Base-by-base conservation (phyloP, 1,140 invertebrate genomes). In the Drosophila trapezifrons region DNA sequence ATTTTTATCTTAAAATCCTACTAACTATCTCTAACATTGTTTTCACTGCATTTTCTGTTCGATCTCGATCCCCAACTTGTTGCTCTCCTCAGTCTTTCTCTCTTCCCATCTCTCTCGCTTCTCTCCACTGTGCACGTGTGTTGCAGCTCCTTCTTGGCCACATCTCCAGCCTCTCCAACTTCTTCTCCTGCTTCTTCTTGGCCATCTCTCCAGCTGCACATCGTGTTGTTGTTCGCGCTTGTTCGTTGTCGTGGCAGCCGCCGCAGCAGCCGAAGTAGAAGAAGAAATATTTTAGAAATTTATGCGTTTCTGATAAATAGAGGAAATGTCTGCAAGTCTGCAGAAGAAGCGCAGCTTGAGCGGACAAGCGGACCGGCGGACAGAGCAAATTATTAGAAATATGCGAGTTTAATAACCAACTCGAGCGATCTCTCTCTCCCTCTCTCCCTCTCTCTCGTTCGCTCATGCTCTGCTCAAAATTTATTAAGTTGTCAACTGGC, bases 301-400 rank as follows among this genome's bases (percentile, higher is more conserved):
- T 89, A 90, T 89, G 85, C 85, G 85, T 89, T 84, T 80, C 85
- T 84, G 84, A 89, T 89, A 89, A 89, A 84, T 84, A 84, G 80
- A 89, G 85, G 84, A 89, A 89, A 84, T 80, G 80, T 90, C 80
- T 80, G 60, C 66, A 55, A 55, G 43, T 40, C 71, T 43, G 27
- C 45, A 20, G 25, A n/a, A 37, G 42, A 45, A 62, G 32, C 52
- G 55, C 59, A 29, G 54, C 32, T 35, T 52, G 13, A 63, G 47
- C 38, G 38, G 38, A 45, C 20, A 20, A 49, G 13, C 32, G 25
- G 65, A 69, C 42, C 37, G 17, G 62, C 52, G 70, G 78, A 64
- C 60, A 25, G 71, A 74, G 76, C 73, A 83, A 87, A 89, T 89
- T 87, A 84, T 87, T 84, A 80, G 77, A 87, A 87, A 89, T 84